Conservation (phyloP, 2,113 vertebrate genomes). For the Cyphomyrus discorhynchus region DNA sequence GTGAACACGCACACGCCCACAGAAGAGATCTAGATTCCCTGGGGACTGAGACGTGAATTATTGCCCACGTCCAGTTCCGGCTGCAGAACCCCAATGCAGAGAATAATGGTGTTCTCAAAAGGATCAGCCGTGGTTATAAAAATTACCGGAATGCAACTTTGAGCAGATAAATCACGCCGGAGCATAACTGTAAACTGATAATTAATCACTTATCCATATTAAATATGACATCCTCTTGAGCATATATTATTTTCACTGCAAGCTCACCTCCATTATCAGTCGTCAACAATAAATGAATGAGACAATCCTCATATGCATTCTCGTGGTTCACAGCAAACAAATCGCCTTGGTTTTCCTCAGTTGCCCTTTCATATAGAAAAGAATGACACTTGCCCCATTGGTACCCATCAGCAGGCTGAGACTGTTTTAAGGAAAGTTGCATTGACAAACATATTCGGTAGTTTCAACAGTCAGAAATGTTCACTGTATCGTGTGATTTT, state of each 20-base stretch:
- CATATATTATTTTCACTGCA: background rate
- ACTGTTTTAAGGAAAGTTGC: background rate
- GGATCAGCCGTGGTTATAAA: background rate
- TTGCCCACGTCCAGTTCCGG: background rate
- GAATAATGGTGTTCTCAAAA: background rate
- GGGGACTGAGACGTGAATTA: background rate
- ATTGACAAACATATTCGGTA: background rate
- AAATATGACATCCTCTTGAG: background rate
- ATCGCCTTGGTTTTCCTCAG: background rate
- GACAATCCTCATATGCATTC: background rate
- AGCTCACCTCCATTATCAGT: background rate
- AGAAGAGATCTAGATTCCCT: background rate
- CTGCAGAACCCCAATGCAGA: background rate
- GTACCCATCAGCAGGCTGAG: background rate
- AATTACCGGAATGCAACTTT: background rate
- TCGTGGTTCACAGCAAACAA: background rate
- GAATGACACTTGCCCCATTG: background rate
- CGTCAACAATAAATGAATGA: background rate
- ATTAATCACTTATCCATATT: background rate
- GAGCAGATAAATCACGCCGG: background rate
- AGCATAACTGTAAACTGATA: background rate
- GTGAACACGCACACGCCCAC: slow-evolving; percentile 22
- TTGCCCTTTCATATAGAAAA: background rate
- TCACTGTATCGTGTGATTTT: background rate
- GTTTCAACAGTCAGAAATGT: background rate